phyloP scores from a whole-genome alignment of 2,888 invertebrate species.

The Cloeon dipterum region DNA sequence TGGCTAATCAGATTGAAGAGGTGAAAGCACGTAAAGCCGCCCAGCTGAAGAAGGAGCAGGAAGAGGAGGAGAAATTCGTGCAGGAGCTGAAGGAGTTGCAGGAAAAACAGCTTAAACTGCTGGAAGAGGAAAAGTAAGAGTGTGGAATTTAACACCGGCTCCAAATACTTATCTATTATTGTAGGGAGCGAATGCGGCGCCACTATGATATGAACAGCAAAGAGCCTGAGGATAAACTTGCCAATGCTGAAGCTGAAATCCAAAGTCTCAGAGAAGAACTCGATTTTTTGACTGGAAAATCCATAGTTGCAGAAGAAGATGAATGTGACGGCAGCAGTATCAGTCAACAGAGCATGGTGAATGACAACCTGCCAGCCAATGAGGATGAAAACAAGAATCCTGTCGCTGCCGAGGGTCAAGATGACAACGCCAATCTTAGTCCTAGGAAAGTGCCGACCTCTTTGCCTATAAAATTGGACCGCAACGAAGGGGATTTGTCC shows the following conservation, averaged over 20 bases:
- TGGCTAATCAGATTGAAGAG: not conserved
- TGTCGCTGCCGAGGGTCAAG: not conserved
- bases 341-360: not conserved
- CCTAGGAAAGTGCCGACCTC: conserved; percentile 1
- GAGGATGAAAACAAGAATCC: too few species aligned
- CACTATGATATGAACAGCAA: not conserved
- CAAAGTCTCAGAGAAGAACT: not conserved
- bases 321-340: not conserved
- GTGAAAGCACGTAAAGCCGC: not conserved
- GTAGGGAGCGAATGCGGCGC: not conserved
- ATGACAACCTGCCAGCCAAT: too few species aligned
- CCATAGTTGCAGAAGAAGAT: not conserved
- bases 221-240: conserved; percentile 11
- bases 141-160: too few species aligned
- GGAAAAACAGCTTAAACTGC: not conserved
- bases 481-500: not conserved
- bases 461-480: not conserved
- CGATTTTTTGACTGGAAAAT: too few species aligned
- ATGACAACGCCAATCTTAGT: not conserved
- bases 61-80: conserved; percentile 3
- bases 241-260: conserved; percentile 10
- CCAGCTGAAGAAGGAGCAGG: not conserved
- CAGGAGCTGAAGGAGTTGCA: not conserved
- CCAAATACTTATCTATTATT: too few species aligned
- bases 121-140: not conserved